These are phyloP conservation scores for Nephrotoma appendiculata DNA, from an alignment of 2,888 invertebrate genomes.

Conservation along the genomic window DNA sequence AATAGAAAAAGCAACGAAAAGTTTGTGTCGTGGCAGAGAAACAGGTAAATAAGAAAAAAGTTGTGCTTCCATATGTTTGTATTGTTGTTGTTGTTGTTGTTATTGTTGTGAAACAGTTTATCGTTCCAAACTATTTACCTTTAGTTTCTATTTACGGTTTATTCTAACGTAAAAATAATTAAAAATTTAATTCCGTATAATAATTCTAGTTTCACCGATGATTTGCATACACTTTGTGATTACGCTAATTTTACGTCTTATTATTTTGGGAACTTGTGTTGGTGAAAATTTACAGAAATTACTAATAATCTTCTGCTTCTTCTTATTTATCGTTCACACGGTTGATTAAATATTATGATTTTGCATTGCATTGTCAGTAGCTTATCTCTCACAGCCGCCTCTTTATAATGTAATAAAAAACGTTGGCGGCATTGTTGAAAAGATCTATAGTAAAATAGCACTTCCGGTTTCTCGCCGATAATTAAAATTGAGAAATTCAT, in stretches of 20 bases:
- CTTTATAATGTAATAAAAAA: too few species aligned
- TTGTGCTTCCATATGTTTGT: neutral
- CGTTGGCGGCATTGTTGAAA: too few species aligned
- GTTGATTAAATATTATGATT: too few species aligned
- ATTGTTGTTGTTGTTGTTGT: neutral
- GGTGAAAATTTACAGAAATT: too few species aligned
- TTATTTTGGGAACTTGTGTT: too few species aligned
- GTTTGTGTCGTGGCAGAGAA: neutral
- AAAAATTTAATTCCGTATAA: neutral
- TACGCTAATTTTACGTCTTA: neutral
- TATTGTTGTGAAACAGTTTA: neutral
- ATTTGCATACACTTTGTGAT: neutral
- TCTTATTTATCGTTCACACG: too few species aligned
- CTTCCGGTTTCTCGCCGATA: too few species aligned
- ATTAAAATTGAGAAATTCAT: too few species aligned
- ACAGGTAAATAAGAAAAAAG: neutral
- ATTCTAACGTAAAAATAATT: neutral
- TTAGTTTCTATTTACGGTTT: neutral
- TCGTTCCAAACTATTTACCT: neutral
- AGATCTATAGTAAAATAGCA: too few species aligned
- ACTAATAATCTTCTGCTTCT: too few species aligned
- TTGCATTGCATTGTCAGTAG: too few species aligned
- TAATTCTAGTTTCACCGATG: neutral
- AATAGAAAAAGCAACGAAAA: neutral
- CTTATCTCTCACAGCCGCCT: too few species aligned